These are phyloP conservation scores for Drosophila orena DNA, from an alignment of 1,140 invertebrate species.

Conservation along the genomic window DNA sequence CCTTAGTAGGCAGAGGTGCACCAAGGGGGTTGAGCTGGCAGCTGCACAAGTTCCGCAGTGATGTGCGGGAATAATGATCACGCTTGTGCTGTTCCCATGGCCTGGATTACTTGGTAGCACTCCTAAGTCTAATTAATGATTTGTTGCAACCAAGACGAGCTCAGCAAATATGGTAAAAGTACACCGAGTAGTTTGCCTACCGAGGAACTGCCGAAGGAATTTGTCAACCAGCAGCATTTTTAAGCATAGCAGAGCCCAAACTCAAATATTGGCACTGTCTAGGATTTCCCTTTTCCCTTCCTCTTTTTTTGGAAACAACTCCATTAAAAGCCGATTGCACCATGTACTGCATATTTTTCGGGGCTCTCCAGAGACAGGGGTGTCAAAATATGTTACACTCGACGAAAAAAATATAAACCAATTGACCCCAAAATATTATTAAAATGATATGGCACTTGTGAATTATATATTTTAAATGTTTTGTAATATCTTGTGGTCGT, in stretches of 20 bases:
- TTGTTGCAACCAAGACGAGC: slow-evolving; percentile 50
- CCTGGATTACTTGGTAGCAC: slow-evolving; percentile 25
- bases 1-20: background rate
- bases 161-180: slow-evolving; percentile 21
- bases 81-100: slow-evolving; percentile 6
- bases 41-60: slow-evolving; percentile 45
- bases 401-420: background rate
- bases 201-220: slow-evolving; percentile 35
- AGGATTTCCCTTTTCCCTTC: slow-evolving; percentile 28
- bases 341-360: slow-evolving; percentile 55
- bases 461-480: too few species aligned
- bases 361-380: slow-evolving; percentile 53
- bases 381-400: slow-evolving; percentile 71
- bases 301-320: slow-evolving; percentile 56
- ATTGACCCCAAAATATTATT: too few species aligned
- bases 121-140: slow-evolving; percentile 74
- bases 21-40: slow-evolving; percentile 13
- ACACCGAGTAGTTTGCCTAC: slow-evolving; percentile 13
- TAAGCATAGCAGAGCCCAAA: slow-evolving; percentile 63
- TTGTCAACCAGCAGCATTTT: slow-evolving; percentile 83
- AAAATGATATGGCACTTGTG: too few species aligned
- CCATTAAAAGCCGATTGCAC: slow-evolving; percentile 63
- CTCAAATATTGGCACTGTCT: slow-evolving; percentile 78
- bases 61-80: slow-evolving; percentile 26
- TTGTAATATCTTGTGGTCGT: too few species aligned